Conservation (phyloP, 2,797 vertebrate genomes). For the Lerista edwardsae region DNA sequence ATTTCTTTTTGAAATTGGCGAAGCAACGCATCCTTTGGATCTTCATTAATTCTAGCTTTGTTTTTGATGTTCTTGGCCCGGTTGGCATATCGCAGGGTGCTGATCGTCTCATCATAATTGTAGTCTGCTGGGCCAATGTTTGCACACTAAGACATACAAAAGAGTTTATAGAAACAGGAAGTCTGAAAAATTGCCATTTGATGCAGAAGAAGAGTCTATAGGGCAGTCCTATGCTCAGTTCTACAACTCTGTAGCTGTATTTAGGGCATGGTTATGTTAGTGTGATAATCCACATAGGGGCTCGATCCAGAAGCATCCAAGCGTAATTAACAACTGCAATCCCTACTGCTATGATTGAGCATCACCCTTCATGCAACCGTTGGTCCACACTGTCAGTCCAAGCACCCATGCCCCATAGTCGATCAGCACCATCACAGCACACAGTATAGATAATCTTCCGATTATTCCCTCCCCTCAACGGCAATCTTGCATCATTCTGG, state of each 20-base stretch:
- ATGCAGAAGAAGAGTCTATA: not conserved
- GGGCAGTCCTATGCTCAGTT: not conserved
- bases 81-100: conserved; percentile 95
- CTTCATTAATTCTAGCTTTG: conserved; percentile 98
- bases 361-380: not conserved
- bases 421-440: no score
- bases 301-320: not conserved
- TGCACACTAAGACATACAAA: conserved; percentile 84
- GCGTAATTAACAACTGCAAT: not conserved
- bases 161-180: not conserved
- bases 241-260: not conserved
- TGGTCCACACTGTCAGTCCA: no score
- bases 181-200: not conserved
- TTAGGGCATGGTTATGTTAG: not conserved
- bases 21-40: conserved; percentile 95
- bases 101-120: conserved; percentile 98
- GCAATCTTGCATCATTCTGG: no score
- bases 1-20: conserved; percentile 99
- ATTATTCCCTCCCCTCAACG: no score
- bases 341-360: not conserved
- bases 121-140: conserved; percentile 99
- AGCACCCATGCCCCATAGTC: no score
- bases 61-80: conserved; percentile 99
- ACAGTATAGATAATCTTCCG: no score
- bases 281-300: no score